A percentile compares a stretch with the other conserved stretches of the same genome.
phyloP scores from a whole-genome alignment of 2,888 invertebrate genomes.

The Drosophila nigricruria region DNA sequence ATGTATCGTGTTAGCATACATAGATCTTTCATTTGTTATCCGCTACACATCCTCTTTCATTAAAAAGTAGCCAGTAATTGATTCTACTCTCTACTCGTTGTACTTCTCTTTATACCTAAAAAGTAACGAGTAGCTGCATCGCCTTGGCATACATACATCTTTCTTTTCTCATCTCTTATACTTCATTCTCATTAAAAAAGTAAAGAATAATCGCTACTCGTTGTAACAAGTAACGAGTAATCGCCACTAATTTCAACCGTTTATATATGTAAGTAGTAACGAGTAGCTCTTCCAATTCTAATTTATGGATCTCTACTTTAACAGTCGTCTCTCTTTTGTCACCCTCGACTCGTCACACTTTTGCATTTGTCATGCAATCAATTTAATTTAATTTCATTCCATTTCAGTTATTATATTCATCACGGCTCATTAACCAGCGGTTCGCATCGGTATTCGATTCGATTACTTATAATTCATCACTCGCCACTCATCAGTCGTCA shows the following conservation, averaged over 20 bases:
- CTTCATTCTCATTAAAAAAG: neutral
- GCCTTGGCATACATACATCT: too few species aligned
- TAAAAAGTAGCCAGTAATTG: neutral
- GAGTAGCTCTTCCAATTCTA: too few species aligned
- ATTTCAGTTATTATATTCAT: neutral
- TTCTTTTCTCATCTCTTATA: too few species aligned
- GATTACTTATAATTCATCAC: constrained; percentile 11
- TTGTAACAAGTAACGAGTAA: neutral
- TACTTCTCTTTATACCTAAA: too few species aligned
- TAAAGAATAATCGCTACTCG: neutral
- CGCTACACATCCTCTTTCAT: accelerated
- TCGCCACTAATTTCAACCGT: too few species aligned
- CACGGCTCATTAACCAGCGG: constrained; percentile 3
- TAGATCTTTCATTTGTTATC: neutral
- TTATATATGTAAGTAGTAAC: too few species aligned
- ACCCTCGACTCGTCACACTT: neutral
- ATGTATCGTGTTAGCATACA: neutral
- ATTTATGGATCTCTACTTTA: too few species aligned
- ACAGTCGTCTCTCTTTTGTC: neutral
- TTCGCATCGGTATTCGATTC: neutral
- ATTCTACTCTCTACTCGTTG: neutral
- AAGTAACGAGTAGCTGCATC: neutral
- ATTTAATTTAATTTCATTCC: constrained; percentile 4
- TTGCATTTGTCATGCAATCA: constrained; percentile 2
- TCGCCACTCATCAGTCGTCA: neutral